Conservation (phyloP, 2,888 invertebrate species). For the Allacma fusca region DNA sequence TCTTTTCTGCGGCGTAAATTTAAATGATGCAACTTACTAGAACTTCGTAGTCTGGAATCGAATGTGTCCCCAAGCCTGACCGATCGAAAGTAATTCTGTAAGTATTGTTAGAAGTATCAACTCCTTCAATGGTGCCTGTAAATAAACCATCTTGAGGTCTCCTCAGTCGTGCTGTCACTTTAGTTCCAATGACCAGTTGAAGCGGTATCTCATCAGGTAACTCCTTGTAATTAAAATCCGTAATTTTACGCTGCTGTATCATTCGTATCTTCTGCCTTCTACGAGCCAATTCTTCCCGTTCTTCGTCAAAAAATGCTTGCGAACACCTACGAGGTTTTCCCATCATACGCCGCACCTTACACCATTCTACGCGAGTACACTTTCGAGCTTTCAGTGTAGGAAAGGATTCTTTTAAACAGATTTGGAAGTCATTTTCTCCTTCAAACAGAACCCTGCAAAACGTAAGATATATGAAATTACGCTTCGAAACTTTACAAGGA, state of each 20-base stretch:
- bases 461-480: slow-evolving; percentile 35
- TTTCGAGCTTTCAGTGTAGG: slow-evolving; percentile 87
- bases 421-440: slow-evolving; percentile 95
- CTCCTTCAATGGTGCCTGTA: slow-evolving; percentile 92
- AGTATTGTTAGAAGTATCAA: slow-evolving; percentile 92
- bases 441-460: slow-evolving; percentile 81
- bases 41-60: slow-evolving; percentile 96
- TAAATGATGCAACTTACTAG: slow-evolving; percentile 70
- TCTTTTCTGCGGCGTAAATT: no score
- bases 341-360: slow-evolving; percentile 92
- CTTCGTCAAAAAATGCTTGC: slow-evolving; percentile 91
- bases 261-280: slow-evolving; percentile 91
- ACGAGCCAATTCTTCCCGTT: slow-evolving; percentile 85
- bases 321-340: slow-evolving; percentile 96
- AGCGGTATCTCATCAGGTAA: slow-evolving; percentile 93
- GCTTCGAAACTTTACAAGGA: no score
- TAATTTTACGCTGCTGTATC: slow-evolving; percentile 86
- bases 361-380: slow-evolving; percentile 91
- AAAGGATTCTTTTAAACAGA: slow-evolving; percentile 91
- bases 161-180: slow-evolving; percentile 87
- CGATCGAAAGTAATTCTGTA: slow-evolving; percentile 95
- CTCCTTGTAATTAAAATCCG: slow-evolving; percentile 80
- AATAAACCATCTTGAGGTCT: slow-evolving; percentile 95
- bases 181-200: slow-evolving; percentile 92
- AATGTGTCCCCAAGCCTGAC: slow-evolving; percentile 90